Evolutionary conservation across 1,140 invertebrate genomes (phyloP).

Genomic region (Myzus persicae): DNA sequence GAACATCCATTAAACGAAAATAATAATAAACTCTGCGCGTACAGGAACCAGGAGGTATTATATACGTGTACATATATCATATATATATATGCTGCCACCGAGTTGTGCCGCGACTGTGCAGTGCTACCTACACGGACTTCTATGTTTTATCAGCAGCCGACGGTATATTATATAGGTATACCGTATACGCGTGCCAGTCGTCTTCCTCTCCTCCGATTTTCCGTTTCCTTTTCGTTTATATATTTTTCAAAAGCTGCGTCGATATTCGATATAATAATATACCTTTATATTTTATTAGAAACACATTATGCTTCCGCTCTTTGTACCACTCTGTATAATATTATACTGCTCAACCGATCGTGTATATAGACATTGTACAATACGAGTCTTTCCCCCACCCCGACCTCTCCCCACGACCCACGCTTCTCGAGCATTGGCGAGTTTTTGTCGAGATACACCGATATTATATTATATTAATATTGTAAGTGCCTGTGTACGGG

Average conservation of each 20-base stretch:
- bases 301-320: not conserved
- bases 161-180: not conserved
- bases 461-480: not conserved
- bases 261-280: not conserved
- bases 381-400: not conserved
- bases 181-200: not conserved
- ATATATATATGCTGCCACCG: not conserved
- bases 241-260: not conserved
- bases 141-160: not conserved
- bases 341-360: no score
- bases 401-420: no score
- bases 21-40: constrained; percentile 24
- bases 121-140: not conserved
- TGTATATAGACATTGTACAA: not conserved
- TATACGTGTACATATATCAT: not conserved
- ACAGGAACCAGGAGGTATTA: not conserved
- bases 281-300: not conserved
- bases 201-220: not conserved
- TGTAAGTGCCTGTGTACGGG: not conserved
- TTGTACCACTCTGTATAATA: not conserved
- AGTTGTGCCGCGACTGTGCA: not conserved
- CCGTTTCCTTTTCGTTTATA: not conserved
- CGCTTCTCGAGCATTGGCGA: not conserved
- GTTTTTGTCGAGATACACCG: not conserved
- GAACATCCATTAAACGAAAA: constrained; percentile 11